Evolutionary conservation across 2,888 invertebrate species (phyloP), one percentile per base, ranked within the genome.

Genomic region (Hypolimnas misippus): DNA sequence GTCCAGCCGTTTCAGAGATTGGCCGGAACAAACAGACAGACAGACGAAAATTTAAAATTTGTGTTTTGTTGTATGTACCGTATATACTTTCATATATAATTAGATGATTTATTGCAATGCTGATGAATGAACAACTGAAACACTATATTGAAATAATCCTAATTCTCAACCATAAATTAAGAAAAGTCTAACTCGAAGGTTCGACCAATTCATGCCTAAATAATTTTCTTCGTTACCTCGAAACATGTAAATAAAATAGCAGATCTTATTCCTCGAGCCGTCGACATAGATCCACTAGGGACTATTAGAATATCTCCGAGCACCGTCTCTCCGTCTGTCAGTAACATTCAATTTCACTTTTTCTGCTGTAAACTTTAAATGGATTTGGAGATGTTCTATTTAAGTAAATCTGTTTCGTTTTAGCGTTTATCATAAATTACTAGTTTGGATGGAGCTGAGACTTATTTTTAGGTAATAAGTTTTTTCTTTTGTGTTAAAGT

Each of bases 281-380:
- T 38, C 52, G 52, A 44, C 42, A 59, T 59, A 59, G 58, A 52
- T 52, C 33, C 42, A 12, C 33, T 12, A 25, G 58, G 35, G 46
- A 46, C 21, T 21, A 53, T 59, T 53, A 31, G 42, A 59, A 52
- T 59, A 51, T 59, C 42, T 44, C 17, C 33, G 51, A 44, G 52
- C 42, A 35, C 10, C 58, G 50, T 61, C 50, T 40, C 42, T 6
- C 19, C 25, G 40, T 29, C 62, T 57, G 57, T 57, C 50, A 57
- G 50, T 42, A 31, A 51, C 35, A 57, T 57, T 62, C 57, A 51
- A 42, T 46, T 52, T 21, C 21, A 21, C 16, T 42, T 42, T 40
- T 54, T 44, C 42, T 44, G 46, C 35, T 53, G 46, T 44, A 52
- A 59, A 59, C 25, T 59, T 33, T 53, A 53, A 53, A 59, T 53